phyloP scores from a whole-genome alignment of 2,797 vertebrate genomes.

The Xenops minutus region DNA sequence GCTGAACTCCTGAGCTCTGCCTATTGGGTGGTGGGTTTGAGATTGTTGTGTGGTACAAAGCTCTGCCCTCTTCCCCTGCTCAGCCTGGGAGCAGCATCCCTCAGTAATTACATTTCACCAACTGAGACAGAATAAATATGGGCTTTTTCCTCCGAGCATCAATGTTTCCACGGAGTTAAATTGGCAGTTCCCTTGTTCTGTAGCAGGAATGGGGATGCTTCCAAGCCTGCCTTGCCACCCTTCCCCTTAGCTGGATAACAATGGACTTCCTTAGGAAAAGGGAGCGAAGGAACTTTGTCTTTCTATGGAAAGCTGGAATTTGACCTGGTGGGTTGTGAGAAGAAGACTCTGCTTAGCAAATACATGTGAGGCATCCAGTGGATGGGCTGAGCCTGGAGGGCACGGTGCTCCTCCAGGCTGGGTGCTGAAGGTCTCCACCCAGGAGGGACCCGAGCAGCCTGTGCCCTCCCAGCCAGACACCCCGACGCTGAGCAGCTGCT shows the following conservation, averaged over 20 bases:
- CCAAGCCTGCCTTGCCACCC: not conserved
- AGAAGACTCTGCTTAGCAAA: not conserved
- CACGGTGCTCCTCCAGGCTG: fast-evolving
- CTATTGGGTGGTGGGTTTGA: not conserved
- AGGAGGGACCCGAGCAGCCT: not conserved
- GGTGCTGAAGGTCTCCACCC: not conserved
- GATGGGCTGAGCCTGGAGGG: not conserved
- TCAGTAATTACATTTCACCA: not conserved
- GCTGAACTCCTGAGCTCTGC: not conserved
- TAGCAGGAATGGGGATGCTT: not conserved
- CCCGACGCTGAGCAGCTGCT: not conserved
- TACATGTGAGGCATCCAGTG: fast-evolving
- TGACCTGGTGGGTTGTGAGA: not conserved
- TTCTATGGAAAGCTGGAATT: not conserved
- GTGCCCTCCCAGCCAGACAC: not conserved
- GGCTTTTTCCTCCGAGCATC: not conserved
- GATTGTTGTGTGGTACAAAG: not conserved
- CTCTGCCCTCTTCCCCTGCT: not conserved
- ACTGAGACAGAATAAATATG: not conserved
- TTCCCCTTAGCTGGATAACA: not conserved
- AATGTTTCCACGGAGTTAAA: not conserved
- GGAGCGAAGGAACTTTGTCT: not conserved
- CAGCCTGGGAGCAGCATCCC: not conserved
- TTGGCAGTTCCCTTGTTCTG: not conserved
- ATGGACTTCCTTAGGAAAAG: not conserved